These are phyloP conservation scores for Falco columbarius DNA, from an alignment of 2,797 vertebrate species.

Conservation along the genomic window DNA sequence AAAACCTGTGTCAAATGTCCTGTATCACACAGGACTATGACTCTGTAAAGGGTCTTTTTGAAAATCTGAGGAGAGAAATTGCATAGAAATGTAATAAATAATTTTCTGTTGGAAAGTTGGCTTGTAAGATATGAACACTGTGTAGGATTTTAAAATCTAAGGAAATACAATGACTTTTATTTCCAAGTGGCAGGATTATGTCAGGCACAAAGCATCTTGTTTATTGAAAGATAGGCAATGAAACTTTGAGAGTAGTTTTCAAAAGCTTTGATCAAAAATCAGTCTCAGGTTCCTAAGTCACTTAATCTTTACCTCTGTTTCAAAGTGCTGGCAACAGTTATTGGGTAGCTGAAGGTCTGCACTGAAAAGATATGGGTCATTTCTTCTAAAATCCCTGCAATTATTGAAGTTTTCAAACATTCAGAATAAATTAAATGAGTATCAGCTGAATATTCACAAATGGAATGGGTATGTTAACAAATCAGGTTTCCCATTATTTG, in stretches of 20 bases:
- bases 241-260: neutral
- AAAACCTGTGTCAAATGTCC: neutral
- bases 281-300: neutral
- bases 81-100: neutral
- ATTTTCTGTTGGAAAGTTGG: neutral
- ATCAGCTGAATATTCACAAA: neutral
- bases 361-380: neutral
- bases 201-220: neutral
- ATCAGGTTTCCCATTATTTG: neutral
- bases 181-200: neutral
- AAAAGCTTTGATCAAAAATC: neutral
- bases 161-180: neutral
- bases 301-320: neutral
- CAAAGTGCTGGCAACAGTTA: neutral
- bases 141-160: neutral
- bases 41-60: neutral
- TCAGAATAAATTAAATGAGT: neutral
- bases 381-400: neutral
- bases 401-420: conserved; percentile 1
- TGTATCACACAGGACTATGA: accelerated
- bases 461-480: neutral
- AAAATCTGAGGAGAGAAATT: neutral
- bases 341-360: neutral
- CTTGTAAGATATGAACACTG: neutral
- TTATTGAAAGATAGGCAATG: neutral